Evolutionary conservation across 2,113 vertebrate genomes (phyloP), one percentile per base, ranked within the genome.

Genomic region (Puntigrus tetrazona): DNA sequence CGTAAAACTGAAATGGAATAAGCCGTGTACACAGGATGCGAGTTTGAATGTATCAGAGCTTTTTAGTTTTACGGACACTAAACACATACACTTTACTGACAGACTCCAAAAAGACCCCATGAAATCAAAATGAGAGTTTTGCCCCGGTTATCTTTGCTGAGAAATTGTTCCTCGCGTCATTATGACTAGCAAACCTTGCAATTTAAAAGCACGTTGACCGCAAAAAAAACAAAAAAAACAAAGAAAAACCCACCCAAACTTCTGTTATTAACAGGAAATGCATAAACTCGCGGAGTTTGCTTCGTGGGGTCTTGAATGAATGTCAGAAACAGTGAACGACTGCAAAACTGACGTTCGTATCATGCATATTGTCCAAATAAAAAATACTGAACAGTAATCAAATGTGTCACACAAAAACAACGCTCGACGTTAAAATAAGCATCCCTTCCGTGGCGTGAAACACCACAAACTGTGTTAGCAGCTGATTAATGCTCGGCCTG

Each of bases 231-330:
- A 27, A 7, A 63, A 34, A 59, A 59, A 20, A 22, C 18, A n/a
- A 69, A n/a, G n/a, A n/a, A n/a, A n/a, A 20, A 69, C 34, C 65
- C 65, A 22, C 65, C 34, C 34, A 22, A 69, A 69, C 31, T 41
- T 70, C 36, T 4, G 1, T 9, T 38, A 70, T 13, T 11, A 41
- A n/a, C 22, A n/a, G 10, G 20, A 70, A 41, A 72, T 22, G 1
- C 67, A 72, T 20, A 72, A 41, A 41, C 4, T 72, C 67, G 0
- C 41, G 22, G 22, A 41, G 36, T 70, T 41, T 72, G 36, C 34
- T 72, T 72, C 67, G 41, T 72, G 67, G 36, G 36, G 67, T 41
- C 67, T 72, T 41, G 67, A 72, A 34, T 77, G 31, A 77, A 77
- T 38, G 50, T 77, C 50, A 36, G 75, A 52, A 79, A n/a, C 22